Percentiles rank a stretch among this genome's conserved stretches.
Evolutionary conservation across 2,113 vertebrate genomes (phyloP).

Genomic region (Anolis sagrei): DNA sequence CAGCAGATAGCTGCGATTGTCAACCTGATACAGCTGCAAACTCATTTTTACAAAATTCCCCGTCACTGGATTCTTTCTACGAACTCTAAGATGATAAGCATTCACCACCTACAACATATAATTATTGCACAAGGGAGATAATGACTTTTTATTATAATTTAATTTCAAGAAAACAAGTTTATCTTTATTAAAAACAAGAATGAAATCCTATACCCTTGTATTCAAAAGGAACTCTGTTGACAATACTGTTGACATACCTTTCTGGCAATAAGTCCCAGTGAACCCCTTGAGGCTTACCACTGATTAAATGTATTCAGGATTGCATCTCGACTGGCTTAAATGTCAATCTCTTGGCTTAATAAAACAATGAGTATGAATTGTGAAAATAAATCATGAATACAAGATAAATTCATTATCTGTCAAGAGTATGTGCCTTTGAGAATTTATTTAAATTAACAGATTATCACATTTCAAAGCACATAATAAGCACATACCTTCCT

Average conservation of each 20-base stretch:
- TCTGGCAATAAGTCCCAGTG: background rate
- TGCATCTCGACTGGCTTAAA: background rate
- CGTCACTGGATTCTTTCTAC: slow-evolving; percentile 94
- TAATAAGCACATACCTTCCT: background rate
- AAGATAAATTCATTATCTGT: too few relatives aligned
- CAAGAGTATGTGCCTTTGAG: too few relatives aligned
- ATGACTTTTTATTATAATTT: background rate
- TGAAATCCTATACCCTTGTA: background rate
- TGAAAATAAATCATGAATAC: too few relatives aligned
- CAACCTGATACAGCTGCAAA: slow-evolving; percentile 98
- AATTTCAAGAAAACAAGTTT: slow-evolving; percentile 34
- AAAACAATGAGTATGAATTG: background rate
- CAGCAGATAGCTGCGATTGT: slow-evolving; percentile 95
- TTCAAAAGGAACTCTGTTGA: background rate
- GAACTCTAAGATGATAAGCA: slow-evolving; percentile 93
- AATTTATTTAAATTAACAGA: too few relatives aligned
- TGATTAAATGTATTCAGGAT: background rate
- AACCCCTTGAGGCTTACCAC: background rate
- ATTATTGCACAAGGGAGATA: slow-evolving; percentile 36
- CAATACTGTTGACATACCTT: background rate
- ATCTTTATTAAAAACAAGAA: slow-evolving; percentile 18
- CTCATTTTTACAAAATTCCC: slow-evolving; percentile 98
- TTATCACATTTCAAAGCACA: background rate
- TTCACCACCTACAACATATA: slow-evolving; percentile 88
- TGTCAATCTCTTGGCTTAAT: background rate